These are phyloP conservation scores for Oreortyx pictus DNA, from an alignment of 2,797 vertebrate species.

Conservation along the genomic window DNA sequence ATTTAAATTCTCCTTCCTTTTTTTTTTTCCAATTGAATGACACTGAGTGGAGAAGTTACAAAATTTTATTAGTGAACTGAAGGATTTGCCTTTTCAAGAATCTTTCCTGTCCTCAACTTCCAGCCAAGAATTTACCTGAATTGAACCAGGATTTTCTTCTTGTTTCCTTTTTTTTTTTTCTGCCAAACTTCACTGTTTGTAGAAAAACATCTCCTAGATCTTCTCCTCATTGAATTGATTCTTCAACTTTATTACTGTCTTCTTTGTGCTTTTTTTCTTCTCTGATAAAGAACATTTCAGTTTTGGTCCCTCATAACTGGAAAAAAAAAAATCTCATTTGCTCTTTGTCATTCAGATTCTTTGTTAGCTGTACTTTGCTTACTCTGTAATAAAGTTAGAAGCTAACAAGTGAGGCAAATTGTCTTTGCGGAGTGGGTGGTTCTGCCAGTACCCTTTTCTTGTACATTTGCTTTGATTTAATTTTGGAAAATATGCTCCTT, in stretches of 20 bases:
- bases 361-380: not conserved
- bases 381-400: not conserved
- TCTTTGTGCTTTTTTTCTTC: not conserved
- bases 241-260: not conserved
- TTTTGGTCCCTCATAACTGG: not conserved
- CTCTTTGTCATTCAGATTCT: not conserved
- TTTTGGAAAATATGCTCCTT: not conserved
- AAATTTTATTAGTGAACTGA: not conserved
- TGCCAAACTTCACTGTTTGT: not conserved
- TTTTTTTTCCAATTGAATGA: not conserved
- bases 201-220: not conserved
- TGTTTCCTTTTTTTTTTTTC: not conserved
- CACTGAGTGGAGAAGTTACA: not conserved
- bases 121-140: not conserved
- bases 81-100: not conserved
- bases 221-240: not conserved
- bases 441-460: not conserved
- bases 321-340: not conserved
- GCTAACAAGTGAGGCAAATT: not conserved
- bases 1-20: not conserved
- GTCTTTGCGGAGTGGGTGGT: not conserved
- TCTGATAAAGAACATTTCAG: not conserved
- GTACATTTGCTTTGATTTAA: not conserved
- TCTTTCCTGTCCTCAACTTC: not conserved
- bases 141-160: not conserved